These are phyloP conservation scores for Equus przewalskii DNA, from an alignment of 2,113 vertebrate species.

Conservation along the genomic window DNA sequence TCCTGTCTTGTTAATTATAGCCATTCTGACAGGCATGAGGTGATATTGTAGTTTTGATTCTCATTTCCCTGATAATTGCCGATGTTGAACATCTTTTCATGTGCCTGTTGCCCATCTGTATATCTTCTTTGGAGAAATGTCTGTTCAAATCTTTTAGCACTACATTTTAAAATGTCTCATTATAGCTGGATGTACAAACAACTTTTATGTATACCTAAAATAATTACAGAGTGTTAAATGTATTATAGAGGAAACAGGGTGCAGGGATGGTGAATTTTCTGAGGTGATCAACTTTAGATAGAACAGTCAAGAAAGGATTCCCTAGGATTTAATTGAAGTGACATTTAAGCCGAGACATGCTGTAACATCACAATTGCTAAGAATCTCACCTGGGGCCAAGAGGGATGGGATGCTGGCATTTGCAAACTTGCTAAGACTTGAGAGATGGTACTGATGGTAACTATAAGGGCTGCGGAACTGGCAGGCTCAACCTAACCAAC, in stretches of 20 bases:
- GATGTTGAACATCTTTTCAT: no score
- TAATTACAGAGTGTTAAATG: background rate
- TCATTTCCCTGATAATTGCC: no score
- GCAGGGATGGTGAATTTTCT: background rate
- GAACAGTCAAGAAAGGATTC: background rate
- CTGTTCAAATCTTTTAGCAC: background rate
- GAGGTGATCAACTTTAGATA: background rate
- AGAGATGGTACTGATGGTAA: background rate
- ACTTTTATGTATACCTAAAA: background rate
- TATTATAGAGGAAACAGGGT: background rate
- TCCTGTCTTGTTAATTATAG: no score
- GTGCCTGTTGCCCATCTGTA: no score
- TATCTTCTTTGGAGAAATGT: no score
- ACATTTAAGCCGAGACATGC: background rate
- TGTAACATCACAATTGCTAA: background rate
- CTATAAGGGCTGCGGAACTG: background rate
- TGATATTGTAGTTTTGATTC: no score
- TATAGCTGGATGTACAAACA: background rate
- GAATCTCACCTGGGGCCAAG: background rate
- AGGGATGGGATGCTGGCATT: background rate
- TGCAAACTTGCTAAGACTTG: background rate
- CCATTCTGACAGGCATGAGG: no score
- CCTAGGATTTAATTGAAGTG: background rate
- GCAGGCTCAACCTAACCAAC: background rate
- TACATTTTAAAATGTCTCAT: constrained; percentile 23